Evolutionary conservation across 2,113 vertebrate species (phyloP), one percentile per base, ranked within the genome.

Genomic region (Nibea albiflora): DNA sequence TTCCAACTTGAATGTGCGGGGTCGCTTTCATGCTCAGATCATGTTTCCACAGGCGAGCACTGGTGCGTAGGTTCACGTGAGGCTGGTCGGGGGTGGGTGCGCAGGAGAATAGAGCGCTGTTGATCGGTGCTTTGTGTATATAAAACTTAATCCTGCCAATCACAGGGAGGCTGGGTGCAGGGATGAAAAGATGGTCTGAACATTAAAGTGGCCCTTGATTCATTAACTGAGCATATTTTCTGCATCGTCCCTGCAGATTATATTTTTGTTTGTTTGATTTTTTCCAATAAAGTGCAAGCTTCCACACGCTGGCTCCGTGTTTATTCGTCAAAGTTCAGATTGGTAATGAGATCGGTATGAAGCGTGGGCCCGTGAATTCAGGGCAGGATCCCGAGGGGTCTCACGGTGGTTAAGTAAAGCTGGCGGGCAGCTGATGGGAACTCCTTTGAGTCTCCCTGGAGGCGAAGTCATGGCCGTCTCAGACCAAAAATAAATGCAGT

Each of bases 231-330:
- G 95, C 96, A 96, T 95, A 96, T 95, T 96, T 96, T 95, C 96
- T 97, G 96, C 96, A 95, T 96, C 95, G 96, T 97, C 96, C 96
- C 94, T 96, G 96, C 96, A 97, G 95, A 97, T 96, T 97, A 95
- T 98, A 97, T 97, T 97, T 97, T 97, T 97, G 95, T 97, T 98
- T 96, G 95, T 96, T 96, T 96, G 95, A 96, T 97, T 79, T 97
- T 35, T 97, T 96, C 95, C 96, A 98, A 98, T 98, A 98, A 98
- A 97, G 96, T 95, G 96, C 96, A 97, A 90, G 97, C 97, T 98
- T 98, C 96, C 96, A 97, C 96, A 95, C 89, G 88, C 53, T 57
- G 49, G 3, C 35, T 75, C 31, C 4, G 12, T 46, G 44, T 46
- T 11, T 46, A 14, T 46, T 46, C 11, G 1, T 35, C 35, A 35